These are phyloP conservation scores for Perodicticus potto DNA, from an alignment of 2,797 vertebrate species.

Conservation along the genomic window DNA sequence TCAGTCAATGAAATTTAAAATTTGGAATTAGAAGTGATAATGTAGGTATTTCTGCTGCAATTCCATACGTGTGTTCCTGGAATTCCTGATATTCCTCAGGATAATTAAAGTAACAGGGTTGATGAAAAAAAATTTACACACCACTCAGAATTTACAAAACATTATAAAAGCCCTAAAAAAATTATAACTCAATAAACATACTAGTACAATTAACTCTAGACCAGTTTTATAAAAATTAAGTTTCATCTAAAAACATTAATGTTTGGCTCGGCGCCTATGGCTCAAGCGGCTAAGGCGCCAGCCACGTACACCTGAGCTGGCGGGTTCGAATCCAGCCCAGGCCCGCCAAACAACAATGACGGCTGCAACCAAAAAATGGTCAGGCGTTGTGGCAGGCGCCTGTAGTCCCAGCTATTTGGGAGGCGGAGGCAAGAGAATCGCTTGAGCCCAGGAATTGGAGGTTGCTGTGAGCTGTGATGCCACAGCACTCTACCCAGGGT, in stretches of 20 bases:
- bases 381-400: too few species aligned
- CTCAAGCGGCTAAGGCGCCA: too few species aligned
- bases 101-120: background rate
- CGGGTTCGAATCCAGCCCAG: too few species aligned
- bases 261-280: too few species aligned
- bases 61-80: background rate
- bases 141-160: background rate
- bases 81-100: background rate
- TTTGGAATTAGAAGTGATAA: background rate
- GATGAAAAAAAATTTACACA: background rate
- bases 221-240: background rate
- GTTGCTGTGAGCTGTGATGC: too few species aligned
- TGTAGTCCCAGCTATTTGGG: too few species aligned
- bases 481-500: too few species aligned
- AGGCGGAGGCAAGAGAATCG: too few species aligned
- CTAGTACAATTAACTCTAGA: background rate
- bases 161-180: background rate
- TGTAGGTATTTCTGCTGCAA: background rate
- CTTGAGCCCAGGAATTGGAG: too few species aligned
- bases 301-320: too few species aligned
- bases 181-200: background rate
- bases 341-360: too few species aligned
- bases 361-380: too few species aligned
- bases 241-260: background rate
- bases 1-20: slow-evolving; percentile 1